These are phyloP conservation scores for Frankliniella intonsa DNA, from an alignment of 2,888 invertebrate species.

Conservation along the genomic window DNA sequence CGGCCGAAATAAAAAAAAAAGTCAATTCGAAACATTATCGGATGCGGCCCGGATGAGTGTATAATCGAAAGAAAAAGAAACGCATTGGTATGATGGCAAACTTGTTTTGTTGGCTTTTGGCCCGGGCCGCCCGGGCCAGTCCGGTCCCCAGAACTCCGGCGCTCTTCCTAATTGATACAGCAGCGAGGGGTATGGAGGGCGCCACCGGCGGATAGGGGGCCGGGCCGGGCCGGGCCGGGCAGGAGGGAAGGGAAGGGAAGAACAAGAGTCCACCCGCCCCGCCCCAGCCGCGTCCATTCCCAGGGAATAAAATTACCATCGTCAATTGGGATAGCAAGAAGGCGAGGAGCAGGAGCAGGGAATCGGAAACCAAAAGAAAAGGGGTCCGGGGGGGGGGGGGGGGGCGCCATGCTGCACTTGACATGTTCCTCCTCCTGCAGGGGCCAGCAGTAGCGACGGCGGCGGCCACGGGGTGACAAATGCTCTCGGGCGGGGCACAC, in stretches of 20 bases:
- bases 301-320: constrained; percentile 26
- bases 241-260: background rate
- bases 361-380: background rate
- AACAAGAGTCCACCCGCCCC: background rate
- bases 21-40: too few species aligned
- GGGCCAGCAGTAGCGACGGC: too few species aligned
- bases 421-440: background rate
- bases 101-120: too few species aligned
- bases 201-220: background rate
- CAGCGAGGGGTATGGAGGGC: too few species aligned
- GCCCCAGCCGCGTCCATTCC: constrained; percentile 7
- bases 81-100: too few species aligned
- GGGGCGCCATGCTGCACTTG: background rate
- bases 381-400: background rate
- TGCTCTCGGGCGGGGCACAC: background rate
- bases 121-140: too few species aligned
- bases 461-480: background rate
- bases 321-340: background rate
- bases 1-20: too few species aligned
- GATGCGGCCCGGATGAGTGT: too few species aligned
- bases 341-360: background rate
- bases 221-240: background rate
- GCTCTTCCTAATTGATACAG: too few species aligned
- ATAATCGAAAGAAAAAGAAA: too few species aligned
- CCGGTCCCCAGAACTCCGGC: too few species aligned